A percentile compares a stretch with the other conserved stretches of the same genome.
These are phyloP conservation scores for Resseliella maxima DNA, from an alignment of 2,888 invertebrate species.

Conservation along the genomic window DNA sequence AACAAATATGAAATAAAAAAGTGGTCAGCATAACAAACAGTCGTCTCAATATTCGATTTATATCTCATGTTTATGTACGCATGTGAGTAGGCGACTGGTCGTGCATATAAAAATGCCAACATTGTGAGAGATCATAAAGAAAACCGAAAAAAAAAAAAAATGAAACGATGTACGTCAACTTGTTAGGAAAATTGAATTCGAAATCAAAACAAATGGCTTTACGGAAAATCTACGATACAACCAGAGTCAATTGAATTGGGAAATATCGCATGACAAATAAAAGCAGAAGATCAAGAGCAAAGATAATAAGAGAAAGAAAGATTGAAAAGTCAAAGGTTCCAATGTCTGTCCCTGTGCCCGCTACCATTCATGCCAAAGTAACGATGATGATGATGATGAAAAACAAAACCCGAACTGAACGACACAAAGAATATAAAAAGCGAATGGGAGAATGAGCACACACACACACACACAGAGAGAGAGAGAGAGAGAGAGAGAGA, in stretches of 20 bases:
- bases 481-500: too few relatives aligned
- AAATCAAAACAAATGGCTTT: conserved; percentile 46
- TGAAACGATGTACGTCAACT: conserved; percentile 41
- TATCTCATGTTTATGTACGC: conserved; percentile 2
- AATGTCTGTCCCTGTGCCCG: not conserved
- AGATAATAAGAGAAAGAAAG: conserved; percentile 6
- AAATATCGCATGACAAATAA: conserved; percentile 12
- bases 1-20: not conserved
- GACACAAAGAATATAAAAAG: too few relatives aligned
- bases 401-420: not conserved
- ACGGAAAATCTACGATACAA: not conserved
- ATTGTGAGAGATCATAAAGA: not conserved
- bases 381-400: not conserved
- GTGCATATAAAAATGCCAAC: not conserved
- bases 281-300: too few relatives aligned
- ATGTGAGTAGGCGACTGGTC: conserved; percentile 30
- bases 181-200: conserved; percentile 35
- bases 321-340: conserved; percentile 6
- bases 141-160: too few relatives aligned
- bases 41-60: conserved; percentile 18
- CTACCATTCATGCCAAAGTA: not conserved
- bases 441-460: too few relatives aligned
- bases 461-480: too few relatives aligned
- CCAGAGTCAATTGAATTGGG: not conserved
- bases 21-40: conserved; percentile 10